Percentiles rank a stretch among this genome's conserved stretches.
phyloP scores from a whole-genome alignment of 2,113 vertebrate genomes.

The Poecile atricapillus region DNA sequence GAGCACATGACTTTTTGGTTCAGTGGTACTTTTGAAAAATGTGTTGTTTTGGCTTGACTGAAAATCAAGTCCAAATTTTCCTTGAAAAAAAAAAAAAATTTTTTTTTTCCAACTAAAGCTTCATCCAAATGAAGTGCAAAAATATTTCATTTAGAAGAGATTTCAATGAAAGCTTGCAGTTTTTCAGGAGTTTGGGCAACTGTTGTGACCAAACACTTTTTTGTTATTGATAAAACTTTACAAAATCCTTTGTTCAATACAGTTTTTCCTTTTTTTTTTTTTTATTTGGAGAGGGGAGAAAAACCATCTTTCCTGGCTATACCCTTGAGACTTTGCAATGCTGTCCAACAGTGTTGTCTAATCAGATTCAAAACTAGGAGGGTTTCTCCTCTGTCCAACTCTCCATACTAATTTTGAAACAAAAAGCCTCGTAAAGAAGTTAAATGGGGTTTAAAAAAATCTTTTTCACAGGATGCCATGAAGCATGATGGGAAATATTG shows the following conservation, averaged over 20 bases:
- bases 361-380: neutral
- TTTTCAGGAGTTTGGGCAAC: neutral
- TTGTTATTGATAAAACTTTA: neutral
- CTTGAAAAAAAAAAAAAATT: neutral
- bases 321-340: neutral
- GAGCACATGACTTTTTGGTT: neutral
- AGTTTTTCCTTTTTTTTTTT: neutral
- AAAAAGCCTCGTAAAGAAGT: neutral
- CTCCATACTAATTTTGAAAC: neutral
- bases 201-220: neutral
- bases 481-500: conserved; percentile 75
- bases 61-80: neutral
- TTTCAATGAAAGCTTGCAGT: neutral
- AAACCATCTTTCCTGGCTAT: neutral
- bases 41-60: neutral
- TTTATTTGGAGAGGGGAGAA: neutral
- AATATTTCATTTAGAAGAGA: neutral
- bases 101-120: neutral
- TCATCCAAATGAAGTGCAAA: neutral
- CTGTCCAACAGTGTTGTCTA: neutral
- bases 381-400: neutral
- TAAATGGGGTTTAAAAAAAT: neutral
- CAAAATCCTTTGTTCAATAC: neutral
- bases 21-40: neutral
- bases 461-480: conserved; percentile 60